These are phyloP conservation scores for Echinometra lucunter DNA, from an alignment of 53 echinoderm and acorn worm genomes.

Conservation along the genomic window DNA sequence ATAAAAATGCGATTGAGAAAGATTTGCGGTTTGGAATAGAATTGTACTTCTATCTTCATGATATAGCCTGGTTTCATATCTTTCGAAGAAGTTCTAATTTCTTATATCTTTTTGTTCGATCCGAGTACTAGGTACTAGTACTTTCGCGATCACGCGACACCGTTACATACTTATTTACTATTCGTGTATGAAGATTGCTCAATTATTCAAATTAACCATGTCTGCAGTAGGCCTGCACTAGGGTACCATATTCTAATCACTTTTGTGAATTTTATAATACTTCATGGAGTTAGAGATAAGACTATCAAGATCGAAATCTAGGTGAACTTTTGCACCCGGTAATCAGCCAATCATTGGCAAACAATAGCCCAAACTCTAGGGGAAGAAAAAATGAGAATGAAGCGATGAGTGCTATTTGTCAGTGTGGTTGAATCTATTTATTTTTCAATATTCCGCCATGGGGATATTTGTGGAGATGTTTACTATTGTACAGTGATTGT, in stretches of 20 bases:
- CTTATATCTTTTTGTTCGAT: background rate
- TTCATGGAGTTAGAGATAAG: background rate
- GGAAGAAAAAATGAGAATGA: background rate
- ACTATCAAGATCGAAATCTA: background rate
- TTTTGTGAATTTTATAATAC: background rate
- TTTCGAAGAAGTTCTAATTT: background rate
- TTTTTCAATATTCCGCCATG: constrained; percentile 6
- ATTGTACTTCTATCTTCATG: constrained; percentile 1
- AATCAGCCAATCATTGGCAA: background rate
- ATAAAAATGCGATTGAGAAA: background rate
- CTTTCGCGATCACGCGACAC: background rate
- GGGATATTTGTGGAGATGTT: background rate
- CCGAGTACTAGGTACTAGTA: background rate
- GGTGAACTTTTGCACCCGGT: background rate
- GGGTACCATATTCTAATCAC: background rate
- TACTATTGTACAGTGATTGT: background rate
- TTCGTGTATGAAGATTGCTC: background rate
- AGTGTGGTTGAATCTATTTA: constrained; percentile 26
- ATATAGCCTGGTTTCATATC: constrained; percentile 18
- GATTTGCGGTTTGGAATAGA: constrained; percentile 49
- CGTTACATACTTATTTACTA: too few species aligned
- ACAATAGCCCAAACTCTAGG: background rate
- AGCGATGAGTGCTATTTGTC: constrained; percentile 28
- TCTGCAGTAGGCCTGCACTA: background rate
- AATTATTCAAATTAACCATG: background rate